Evolutionary conservation across 2,888 invertebrate genomes (phyloP).

Genomic region (Megamerina dolium): DNA sequence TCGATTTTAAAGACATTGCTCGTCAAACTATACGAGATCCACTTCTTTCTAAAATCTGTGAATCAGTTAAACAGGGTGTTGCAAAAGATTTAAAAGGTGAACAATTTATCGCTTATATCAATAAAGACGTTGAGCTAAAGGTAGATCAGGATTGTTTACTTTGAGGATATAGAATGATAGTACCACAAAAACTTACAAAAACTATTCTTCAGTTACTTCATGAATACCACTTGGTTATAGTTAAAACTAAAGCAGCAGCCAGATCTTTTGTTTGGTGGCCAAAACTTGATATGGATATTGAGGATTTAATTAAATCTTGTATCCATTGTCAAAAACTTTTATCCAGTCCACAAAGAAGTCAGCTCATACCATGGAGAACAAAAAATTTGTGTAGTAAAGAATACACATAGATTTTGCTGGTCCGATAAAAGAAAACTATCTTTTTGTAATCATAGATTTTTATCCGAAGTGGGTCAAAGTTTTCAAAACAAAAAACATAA

Average conservation of each 20-base stretch:
- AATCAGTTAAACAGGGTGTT: conserved; percentile 9
- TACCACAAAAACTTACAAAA: conserved; percentile 8
- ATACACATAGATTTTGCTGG: conserved; percentile 12
- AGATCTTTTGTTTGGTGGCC: conserved; percentile 16
- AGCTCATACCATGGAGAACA: conserved; percentile 11
- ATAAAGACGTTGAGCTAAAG: conserved; percentile 10
- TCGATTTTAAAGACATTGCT: conserved; percentile 10
- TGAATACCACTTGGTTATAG: conserved; percentile 13
- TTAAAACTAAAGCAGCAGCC: conserved; percentile 12
- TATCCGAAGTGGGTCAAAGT: conserved; percentile 16
- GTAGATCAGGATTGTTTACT: conserved; percentile 16
- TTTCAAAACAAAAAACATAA: conserved; percentile 16
- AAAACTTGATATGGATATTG: conserved; percentile 11
- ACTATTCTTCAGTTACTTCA: conserved; percentile 10
- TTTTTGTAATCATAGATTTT: conserved; percentile 14
- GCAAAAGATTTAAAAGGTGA: conserved; percentile 5
- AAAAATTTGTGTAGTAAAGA: conserved; percentile 9
- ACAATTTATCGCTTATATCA: conserved; percentile 6
- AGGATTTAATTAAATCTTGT: too few relatives aligned
- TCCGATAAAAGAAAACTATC: too few relatives aligned
- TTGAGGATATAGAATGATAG: conserved; percentile 9
- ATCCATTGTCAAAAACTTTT: too few relatives aligned
- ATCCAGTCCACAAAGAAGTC: conserved; percentile 12
- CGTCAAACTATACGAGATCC: conserved; percentile 7
- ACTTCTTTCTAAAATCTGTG: conserved; percentile 9